Base-by-base conservation (phyloP, 2,888 invertebrate species). In the Craniophora ligustri region DNA sequence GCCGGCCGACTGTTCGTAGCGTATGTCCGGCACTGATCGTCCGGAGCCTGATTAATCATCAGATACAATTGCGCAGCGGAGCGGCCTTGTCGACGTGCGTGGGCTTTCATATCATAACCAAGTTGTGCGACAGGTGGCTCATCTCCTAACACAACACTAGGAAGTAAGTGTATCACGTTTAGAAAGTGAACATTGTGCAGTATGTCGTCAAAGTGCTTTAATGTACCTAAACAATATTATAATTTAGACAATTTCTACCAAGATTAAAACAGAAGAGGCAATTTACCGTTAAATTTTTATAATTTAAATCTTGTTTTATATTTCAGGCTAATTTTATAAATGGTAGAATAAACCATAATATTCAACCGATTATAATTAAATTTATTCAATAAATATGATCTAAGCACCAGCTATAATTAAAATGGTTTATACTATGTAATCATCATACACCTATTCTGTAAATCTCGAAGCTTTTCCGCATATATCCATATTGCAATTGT, bases 41-140 rank as follows among this genome's bases (percentile, higher is more conserved):
- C 79, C 80, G 78, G 78, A 83, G 81, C 67, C 81, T 78, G 87
- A 91, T 92, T 91, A 92, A 92, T 93, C 92, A 92, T 91, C 85
- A 71, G 75, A 73, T 82, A 83, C 89, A 88, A 92, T 89, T 93
- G 89, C 93, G 93, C 90, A 92, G 86, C 82, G 79, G 56, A 68
- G 72, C 79, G 91, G 77, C 91, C 91, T 92, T 91, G 91, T 65
- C 60, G 61, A 30, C 56, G 79, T 82, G 92, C 90, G 93, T 93
- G 91, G 93, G 93, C 72, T 75, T 68, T 21, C 60, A 78, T 80
- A 85, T 89, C 89, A 91, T 88, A 89, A 88, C 82, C 79, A 75
- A 83, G 67, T 70, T 66, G 65, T 66, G 72, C 71, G 78, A 79
- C 76, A 78, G 83, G 79, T 57, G 28, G 77, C 81, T 86, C 91